phyloP scores from a whole-genome alignment of 1,140 invertebrate species.

The Nasonia longicornis region DNA sequence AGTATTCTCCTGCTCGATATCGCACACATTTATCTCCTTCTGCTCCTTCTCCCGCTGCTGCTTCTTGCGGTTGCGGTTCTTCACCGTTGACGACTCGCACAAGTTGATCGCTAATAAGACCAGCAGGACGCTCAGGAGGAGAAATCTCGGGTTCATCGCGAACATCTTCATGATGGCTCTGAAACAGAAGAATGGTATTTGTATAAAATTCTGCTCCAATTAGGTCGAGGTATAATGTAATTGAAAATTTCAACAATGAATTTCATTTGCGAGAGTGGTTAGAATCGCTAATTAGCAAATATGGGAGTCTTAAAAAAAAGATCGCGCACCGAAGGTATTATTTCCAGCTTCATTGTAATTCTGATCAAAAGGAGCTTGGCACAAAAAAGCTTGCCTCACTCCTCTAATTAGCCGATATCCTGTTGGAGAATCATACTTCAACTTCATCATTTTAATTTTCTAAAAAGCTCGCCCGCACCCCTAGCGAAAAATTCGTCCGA shows the following conservation, averaged over 20 bases:
- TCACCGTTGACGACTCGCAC: slow-evolving; percentile 49
- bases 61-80: slow-evolving; percentile 56
- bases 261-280: too few relatives aligned
- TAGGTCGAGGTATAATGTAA: too few relatives aligned
- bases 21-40: slow-evolving; percentile 66
- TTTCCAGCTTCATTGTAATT: too few relatives aligned
- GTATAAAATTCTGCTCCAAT: too few relatives aligned
- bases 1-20: slow-evolving; percentile 57
- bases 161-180: slow-evolving; percentile 52
- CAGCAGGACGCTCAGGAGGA: slow-evolving; percentile 51
- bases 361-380: too few relatives aligned
- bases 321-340: too few relatives aligned
- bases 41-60: slow-evolving; percentile 46
- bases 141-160: slow-evolving; percentile 36
- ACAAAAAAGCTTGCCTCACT: too few relatives aligned
- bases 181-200: slow-evolving; percentile 40
- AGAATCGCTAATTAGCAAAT: too few relatives aligned
- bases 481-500: neutral
- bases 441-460: neutral
- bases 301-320: too few relatives aligned
- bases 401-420: neutral
- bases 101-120: slow-evolving; percentile 45
- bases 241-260: too few relatives aligned
- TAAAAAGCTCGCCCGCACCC: neutral
- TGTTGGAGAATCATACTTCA: neutral